phyloP scores from a whole-genome alignment of 2,888 invertebrate genomes.

The Cataglyphis albicans region DNA sequence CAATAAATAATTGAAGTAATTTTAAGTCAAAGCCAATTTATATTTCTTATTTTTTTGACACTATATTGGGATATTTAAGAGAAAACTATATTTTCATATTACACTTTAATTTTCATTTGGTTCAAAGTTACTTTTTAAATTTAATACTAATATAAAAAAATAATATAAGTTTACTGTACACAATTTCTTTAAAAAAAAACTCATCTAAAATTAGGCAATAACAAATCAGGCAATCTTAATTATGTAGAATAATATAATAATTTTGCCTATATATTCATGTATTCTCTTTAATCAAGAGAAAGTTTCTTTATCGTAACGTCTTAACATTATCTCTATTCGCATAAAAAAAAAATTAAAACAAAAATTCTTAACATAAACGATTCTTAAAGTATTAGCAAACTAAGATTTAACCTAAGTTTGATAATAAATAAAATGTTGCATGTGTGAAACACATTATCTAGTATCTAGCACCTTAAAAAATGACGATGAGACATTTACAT shows the following conservation, averaged over 20 bases:
- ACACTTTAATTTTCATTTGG: conserved; percentile 35
- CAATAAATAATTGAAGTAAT: conserved; percentile 44
- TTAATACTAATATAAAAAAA: conserved; percentile 40
- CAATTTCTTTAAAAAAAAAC: conserved; percentile 40
- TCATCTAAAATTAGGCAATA: conserved; percentile 30
- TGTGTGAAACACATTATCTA: conserved; percentile 48
- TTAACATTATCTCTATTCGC: conserved; percentile 43
- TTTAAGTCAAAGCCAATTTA: conserved; percentile 6
- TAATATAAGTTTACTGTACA: conserved; percentile 63
- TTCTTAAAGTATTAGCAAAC: conserved; percentile 32
- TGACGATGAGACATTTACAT: conserved; percentile 65
- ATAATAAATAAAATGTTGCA: conserved; percentile 61
- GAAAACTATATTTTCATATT: conserved; percentile 8
- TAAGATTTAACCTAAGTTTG: conserved; percentile 58
- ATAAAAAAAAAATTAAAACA: conserved; percentile 22
- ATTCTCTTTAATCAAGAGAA: conserved; percentile 53
- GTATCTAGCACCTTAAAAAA: conserved; percentile 55
- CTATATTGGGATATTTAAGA: conserved; percentile 23
- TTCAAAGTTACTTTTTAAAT: conserved; percentile 33
- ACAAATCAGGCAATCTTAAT: conserved; percentile 77
- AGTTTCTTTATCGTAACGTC: conserved; percentile 39
- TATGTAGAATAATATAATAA: conserved; percentile 73
- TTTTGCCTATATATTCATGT: conserved; percentile 64
- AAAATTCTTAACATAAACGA: conserved; percentile 24
- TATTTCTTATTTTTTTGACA: conserved; percentile 18